These are phyloP conservation scores for Ephydatia muelleri DNA, from an alignment of 37 sponge, comb jelly and placozoan genomes.

Conservation along the genomic window DNA sequence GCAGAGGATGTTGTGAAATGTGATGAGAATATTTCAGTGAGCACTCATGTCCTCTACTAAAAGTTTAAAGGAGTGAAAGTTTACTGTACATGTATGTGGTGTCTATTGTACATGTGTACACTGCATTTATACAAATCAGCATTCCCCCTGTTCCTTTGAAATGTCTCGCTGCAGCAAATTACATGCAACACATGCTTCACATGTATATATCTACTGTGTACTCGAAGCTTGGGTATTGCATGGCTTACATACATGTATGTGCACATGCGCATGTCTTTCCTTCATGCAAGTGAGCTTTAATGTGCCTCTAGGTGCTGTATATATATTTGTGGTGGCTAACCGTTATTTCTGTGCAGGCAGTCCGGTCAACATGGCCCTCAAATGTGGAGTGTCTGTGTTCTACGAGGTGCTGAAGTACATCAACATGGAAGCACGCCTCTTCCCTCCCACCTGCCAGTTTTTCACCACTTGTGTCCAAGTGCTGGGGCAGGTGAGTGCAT, in stretches of 20 bases:
- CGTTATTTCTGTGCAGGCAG: background rate
- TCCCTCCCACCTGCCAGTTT: conserved; percentile 85
- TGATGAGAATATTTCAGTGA: no score
- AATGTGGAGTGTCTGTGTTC: conserved; percentile 69
- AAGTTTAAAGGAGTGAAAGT: background rate
- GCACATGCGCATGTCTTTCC: no score
- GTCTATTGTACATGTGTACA: no score
- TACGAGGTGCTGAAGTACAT: conserved; percentile 74
- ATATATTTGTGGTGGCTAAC: background rate
- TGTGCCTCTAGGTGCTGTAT: background rate
- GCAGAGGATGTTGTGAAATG: no score
- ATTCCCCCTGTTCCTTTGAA: no score
- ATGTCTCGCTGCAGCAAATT: no score
- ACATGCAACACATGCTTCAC: no score
- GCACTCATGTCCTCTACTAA: no score
- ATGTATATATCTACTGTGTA: no score
- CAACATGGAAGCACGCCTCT: conserved; percentile 50
- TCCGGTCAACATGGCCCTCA: conserved; percentile 19
- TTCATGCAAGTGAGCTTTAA: no score
- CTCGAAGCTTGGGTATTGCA: no score
- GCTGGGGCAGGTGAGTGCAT: conserved; percentile 72
- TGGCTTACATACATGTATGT: no score
- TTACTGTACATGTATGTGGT: background rate
- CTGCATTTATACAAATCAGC: background rate
- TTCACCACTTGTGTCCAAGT: conserved; percentile 74